Base-by-base conservation (phyloP, 1,140 invertebrate species). In the Pygmarrhopalites habei region DNA sequence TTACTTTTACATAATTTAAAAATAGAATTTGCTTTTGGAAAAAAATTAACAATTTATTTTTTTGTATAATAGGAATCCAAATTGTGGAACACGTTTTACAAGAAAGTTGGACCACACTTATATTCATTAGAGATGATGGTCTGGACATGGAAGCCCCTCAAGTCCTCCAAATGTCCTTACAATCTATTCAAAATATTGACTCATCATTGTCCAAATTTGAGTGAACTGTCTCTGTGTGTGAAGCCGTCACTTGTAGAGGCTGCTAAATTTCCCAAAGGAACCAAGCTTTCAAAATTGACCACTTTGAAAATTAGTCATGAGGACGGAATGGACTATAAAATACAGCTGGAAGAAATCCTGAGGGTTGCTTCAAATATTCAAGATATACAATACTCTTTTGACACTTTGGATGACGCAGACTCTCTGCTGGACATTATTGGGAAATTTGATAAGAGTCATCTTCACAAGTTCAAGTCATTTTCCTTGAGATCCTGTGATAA, bases 181-280 rank as follows among this genome's bases (percentile, higher is more conserved):
- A 59, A 64, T 51, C 14, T 64, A 4, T 14, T 52, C 10, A 28
- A 19, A 21, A 53, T 58, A 23, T 19, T 64, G 1, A 19, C 44
- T n/a, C 47, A 51, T 19, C 32, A 41, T 15, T 64, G 62, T 21
- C 32, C 28, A 2, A 64, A 59, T 53, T 43, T 64, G 26, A 26
- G 30, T n/a, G 56, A 58, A 29, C 19, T 64, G 4, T n/a, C 10
- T 35, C 23, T 53, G 3, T 15, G 23, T 2, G 29, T 28, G 4
- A 19, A 3, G 2, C 2, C 7, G 10, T 7, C 2, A 21, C 4
- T 3, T 23, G 44, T n/a, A 12, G 30, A 30, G 4, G 15, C 3
- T 25, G 26, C 5, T 58, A 2, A 30, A 12, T 15, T 53, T 43
- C 29, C 2, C 10, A 4, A 30, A 28, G 1, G 2, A 14, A 17